Percentiles rank a stretch among this genome's conserved stretches.
Evolutionary conservation across 1,140 invertebrate genomes (phyloP).

Genomic region (Heliothis subflexa): DNA sequence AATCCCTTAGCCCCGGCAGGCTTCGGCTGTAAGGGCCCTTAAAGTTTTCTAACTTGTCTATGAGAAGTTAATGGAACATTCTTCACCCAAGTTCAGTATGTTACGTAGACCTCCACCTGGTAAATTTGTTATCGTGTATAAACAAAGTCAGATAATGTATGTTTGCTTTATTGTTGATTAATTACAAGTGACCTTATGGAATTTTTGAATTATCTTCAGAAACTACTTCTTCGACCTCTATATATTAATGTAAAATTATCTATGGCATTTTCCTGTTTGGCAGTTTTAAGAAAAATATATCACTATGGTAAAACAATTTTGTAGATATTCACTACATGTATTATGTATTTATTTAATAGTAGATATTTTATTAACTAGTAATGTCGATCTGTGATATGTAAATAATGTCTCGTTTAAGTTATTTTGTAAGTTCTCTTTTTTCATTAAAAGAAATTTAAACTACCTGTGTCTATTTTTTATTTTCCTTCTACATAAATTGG

Average conservation of each 20-base stretch:
- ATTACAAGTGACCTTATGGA: neutral
- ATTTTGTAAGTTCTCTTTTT: constrained; percentile 37
- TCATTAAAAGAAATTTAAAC: constrained; percentile 35
- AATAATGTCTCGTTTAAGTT: constrained; percentile 32
- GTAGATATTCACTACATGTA: neutral
- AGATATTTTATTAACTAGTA: constrained; percentile 13
- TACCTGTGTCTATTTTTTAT: neutral
- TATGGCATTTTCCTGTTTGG: neutral
- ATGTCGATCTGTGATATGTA: constrained; percentile 47
- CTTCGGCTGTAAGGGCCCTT: too few relatives aligned
- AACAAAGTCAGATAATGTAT: neutral
- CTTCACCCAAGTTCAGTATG: neutral
- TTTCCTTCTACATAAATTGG: neutral
- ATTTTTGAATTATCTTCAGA: neutral
- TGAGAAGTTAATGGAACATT: too few relatives aligned
- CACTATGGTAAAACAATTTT: neutral
- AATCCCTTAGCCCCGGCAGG: too few relatives aligned
- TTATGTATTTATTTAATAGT: constrained; percentile 23
- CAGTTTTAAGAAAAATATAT: neutral
- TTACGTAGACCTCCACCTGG: neutral
- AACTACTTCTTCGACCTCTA: neutral
- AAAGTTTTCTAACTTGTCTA: too few relatives aligned
- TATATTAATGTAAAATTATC: neutral
- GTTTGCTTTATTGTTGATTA: neutral
- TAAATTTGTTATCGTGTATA: neutral